A percentile compares a stretch with the other conserved stretches of the same genome.
Conservation (phyloP, 2,113 vertebrate species). For the Phalacrocorax carbo region DNA sequence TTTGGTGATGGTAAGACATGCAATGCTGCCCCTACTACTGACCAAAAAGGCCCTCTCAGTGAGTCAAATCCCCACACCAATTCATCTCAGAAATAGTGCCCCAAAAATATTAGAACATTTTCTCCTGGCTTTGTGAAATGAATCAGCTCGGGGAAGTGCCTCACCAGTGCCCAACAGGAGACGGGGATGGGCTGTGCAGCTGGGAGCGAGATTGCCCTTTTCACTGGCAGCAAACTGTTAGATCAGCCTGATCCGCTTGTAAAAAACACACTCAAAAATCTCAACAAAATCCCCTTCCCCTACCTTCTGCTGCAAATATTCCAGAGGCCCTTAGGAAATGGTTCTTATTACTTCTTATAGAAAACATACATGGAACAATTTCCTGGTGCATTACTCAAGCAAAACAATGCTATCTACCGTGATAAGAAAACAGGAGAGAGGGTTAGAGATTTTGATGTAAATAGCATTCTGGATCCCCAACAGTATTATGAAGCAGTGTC, state of each 20-base stretch:
- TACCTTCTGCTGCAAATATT: neutral
- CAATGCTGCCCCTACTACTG: neutral
- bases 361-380: slow-evolving; percentile 20
- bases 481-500: neutral
- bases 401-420: slow-evolving; percentile 24
- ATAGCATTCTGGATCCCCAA: neutral
- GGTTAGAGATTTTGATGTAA: neutral
- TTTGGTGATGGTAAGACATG: neutral
- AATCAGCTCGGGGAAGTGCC: neutral
- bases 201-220: neutral
- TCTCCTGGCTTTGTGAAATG: neutral
- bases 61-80: neutral
- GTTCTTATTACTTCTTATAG: neutral
- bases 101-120: neutral
- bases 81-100: neutral
- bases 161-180: neutral
- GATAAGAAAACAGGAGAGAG: slow-evolving; percentile 17
- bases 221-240: neutral
- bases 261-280: neutral
- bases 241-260: neutral
- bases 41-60: neutral
- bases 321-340: neutral
- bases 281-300: neutral
- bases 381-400: slow-evolving; percentile 26
- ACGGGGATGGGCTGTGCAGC: neutral